Conservation (phyloP, 2,113 vertebrate genomes). For the Phalacrocorax brasilianus region DNA sequence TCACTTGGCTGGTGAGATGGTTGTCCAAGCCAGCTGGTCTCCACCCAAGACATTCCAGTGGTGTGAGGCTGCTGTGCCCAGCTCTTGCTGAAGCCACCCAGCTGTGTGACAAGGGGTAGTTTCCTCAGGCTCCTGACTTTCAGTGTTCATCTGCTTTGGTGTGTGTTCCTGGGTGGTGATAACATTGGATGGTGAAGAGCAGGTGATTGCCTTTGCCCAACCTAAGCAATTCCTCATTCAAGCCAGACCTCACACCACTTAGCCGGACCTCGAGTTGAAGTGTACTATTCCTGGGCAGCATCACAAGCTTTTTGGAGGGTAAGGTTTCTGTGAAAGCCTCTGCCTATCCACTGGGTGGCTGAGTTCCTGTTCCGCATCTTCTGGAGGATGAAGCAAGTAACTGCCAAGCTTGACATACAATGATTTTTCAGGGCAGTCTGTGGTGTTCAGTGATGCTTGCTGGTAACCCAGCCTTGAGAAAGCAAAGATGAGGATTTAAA, state of each 20-base stretch:
- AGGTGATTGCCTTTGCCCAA: background rate
- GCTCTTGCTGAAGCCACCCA: background rate
- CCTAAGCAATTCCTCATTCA: background rate
- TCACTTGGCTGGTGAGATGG: background rate
- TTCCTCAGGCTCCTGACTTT: background rate
- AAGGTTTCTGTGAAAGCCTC: background rate
- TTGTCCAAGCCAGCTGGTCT: background rate
- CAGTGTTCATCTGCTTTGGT: background rate
- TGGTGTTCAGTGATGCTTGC: background rate
- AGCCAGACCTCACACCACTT: background rate
- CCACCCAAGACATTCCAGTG: background rate
- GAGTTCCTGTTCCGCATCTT: background rate
- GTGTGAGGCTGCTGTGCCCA: background rate
- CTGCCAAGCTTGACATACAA: background rate
- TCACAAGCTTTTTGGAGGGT: background rate
- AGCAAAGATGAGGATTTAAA: background rate
- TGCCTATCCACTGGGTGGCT: background rate
- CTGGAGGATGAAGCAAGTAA: background rate
- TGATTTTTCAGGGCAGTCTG: constrained; percentile 3
- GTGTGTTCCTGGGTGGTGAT: background rate
- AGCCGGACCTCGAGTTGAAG: background rate
- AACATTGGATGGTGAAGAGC: background rate
- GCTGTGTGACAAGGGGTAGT: background rate
- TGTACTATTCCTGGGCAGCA: background rate
- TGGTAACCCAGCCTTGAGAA: background rate